Base-by-base conservation (phyloP, 2,888 invertebrate genomes). In the Apodemia hepburni region DNA sequence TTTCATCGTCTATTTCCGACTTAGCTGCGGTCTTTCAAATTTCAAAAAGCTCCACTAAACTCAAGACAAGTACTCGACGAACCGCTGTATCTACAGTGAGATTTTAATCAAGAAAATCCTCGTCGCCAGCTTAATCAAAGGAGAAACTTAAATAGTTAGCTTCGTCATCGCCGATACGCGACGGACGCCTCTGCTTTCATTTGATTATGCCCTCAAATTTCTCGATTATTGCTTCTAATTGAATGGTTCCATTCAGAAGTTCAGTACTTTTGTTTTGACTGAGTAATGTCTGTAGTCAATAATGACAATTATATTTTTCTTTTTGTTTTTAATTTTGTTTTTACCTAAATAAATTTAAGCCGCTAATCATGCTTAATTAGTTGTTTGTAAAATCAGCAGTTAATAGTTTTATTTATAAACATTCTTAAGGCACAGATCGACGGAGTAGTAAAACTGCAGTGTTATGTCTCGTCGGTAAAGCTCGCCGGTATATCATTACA, bases 61-160 rank as follows among this genome's bases (percentile, higher is more conserved):
- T 71, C 67, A 65, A 38, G 38, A 15, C 12, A 38, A 71, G 66
- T 64, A 63, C 66, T 69, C 67, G 58, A 68, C 62, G 59, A 64
- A 67, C 69, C 67, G 68, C 69, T 69, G 66, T 75, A 74, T 71
- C 71, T 69, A 71, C 75, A 75, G 69, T 70, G 73, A 77, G 75
- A 82, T 83, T 84, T 84, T 84, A 84, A 85, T 84, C 83, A 83
- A 80, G 81, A 77, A 78, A 69, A 82, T 82, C 80, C 79, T 78
- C 75, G 78, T 77, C 75, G 75, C 74, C 70, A 76, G 78, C 77
- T 81, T 79, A 79, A 82, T 84, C 82, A 84, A 84, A 84, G 79
- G 75, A 74, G 70, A 76, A 79, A 82, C 79, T 82, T 78, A 76
- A 80, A 80, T 79, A 79, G 81, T 78, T 74, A 68, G 70, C 66